phyloP scores from a whole-genome alignment of 2,888 invertebrate species.

The Rotaria macrura region DNA sequence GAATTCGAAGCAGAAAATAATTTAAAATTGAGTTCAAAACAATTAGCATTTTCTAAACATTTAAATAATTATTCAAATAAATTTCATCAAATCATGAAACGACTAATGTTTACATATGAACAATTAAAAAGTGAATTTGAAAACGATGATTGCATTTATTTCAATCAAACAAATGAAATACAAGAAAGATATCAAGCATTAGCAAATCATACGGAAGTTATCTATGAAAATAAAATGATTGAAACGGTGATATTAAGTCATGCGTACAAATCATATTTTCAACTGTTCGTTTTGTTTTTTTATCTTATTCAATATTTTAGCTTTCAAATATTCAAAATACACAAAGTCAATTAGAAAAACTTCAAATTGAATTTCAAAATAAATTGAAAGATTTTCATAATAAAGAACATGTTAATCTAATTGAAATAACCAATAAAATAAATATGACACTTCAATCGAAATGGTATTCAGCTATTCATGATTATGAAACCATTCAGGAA shows the following conservation, averaged over 20 bases:
- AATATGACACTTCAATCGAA: not conserved
- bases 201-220: not conserved
- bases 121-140: not conserved
- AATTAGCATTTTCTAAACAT: not conserved
- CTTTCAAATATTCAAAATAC: not conserved
- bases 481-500: not conserved
- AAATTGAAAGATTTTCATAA: not conserved
- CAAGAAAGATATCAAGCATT: not conserved
- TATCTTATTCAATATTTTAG: not conserved
- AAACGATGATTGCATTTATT: not conserved
- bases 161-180: not conserved
- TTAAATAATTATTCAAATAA: not conserved
- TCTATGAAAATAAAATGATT: not conserved
- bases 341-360: not conserved
- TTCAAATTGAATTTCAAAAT: not conserved
- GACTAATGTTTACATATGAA: not conserved
- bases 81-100: not conserved
- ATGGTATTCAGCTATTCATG: not conserved
- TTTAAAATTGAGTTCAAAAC: not conserved
- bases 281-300: not conserved
- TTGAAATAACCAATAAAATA: not conserved
- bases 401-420: not conserved
- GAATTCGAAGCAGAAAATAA: conserved; percentile 12
- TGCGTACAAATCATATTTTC: too few species aligned
- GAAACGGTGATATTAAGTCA: too few species aligned